Evolutionary conservation across 2,113 vertebrate species (phyloP).

Genomic region (Meriones unguiculatus): DNA sequence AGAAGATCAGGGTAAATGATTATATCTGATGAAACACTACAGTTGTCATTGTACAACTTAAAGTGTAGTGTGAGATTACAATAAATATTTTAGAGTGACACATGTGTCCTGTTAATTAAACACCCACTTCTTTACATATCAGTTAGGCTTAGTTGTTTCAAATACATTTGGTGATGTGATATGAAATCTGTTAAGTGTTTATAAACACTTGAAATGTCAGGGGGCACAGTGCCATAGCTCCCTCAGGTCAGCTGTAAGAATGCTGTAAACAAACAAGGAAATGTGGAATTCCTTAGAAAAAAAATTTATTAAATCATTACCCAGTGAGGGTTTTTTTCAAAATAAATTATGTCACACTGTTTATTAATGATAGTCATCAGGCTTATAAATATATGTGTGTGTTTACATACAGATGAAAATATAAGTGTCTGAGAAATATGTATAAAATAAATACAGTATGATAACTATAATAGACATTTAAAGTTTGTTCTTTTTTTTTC

Average conservation of each 20-base stretch:
- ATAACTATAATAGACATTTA: not conserved
- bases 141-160: slow-evolving; percentile 49
- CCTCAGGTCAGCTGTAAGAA: not conserved
- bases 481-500: not conserved
- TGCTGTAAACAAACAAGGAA: slow-evolving; percentile 35
- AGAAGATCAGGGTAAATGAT: not conserved
- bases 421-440: not conserved
- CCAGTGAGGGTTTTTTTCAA: not conserved
- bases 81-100: slow-evolving; percentile 1
- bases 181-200: slow-evolving; percentile 53
- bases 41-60: not conserved
- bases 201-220: slow-evolving; percentile 60
- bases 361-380: not conserved
- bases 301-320: slow-evolving; percentile 22
- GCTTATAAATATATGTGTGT: not conserved
- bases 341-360: not conserved
- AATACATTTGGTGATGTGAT: slow-evolving; percentile 47
- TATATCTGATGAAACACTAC: not conserved
- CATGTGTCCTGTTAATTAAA: slow-evolving; percentile 17
- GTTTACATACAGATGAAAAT: not conserved
- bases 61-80: not conserved
- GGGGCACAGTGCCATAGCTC: not conserved
- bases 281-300: slow-evolving; percentile 22
- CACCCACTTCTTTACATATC: slow-evolving; percentile 21
- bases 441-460: not conserved